phyloP scores from a whole-genome alignment of 1,140 invertebrate species.

The Drosophila sturtevanti region DNA sequence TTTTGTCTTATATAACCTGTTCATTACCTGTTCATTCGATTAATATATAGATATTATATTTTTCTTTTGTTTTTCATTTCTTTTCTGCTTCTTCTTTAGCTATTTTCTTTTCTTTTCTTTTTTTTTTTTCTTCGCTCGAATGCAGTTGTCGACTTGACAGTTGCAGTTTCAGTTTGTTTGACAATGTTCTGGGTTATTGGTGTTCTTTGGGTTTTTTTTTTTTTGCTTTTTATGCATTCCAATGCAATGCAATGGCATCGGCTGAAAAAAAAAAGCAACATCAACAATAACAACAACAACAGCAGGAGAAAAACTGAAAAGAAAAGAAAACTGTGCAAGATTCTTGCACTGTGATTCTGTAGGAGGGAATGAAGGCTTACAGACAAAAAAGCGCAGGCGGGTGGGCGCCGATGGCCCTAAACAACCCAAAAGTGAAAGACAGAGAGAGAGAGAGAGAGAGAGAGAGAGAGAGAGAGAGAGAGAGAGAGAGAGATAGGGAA shows the following conservation, averaged over 20 bases:
- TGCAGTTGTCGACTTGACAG: too few species aligned
- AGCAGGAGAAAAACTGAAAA: too few species aligned
- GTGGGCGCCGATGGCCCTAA: conserved; percentile 73
- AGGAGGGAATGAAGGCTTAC: neutral
- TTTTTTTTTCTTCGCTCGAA: too few species aligned
- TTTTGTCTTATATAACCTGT: too few species aligned
- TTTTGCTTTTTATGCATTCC: conserved; percentile 71
- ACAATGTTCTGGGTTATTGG: conserved; percentile 4
- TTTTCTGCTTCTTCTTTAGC: too few species aligned
- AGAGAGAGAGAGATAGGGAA: conserved; percentile 26
- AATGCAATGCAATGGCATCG: conserved; percentile 61
- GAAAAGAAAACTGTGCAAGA: neutral
- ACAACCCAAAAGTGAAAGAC: conserved; percentile 4
- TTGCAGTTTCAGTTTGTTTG: neutral
- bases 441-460: conserved; percentile 32
- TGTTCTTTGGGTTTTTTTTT: conserved; percentile 46
- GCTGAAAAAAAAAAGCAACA: neutral
- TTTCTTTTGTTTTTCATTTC: too few species aligned
- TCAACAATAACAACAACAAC: too few species aligned
- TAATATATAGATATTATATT: too few species aligned
- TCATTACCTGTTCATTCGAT: too few species aligned
- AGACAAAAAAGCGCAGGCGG: conserved; percentile 72
- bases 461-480: conserved; percentile 12
- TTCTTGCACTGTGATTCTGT: conserved; percentile 7
- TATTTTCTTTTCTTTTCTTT: neutral